Percentiles rank a stretch among this genome's conserved stretches.
Conservation (phyloP, 2,113 vertebrate genomes). For the Cepphus grylle region DNA sequence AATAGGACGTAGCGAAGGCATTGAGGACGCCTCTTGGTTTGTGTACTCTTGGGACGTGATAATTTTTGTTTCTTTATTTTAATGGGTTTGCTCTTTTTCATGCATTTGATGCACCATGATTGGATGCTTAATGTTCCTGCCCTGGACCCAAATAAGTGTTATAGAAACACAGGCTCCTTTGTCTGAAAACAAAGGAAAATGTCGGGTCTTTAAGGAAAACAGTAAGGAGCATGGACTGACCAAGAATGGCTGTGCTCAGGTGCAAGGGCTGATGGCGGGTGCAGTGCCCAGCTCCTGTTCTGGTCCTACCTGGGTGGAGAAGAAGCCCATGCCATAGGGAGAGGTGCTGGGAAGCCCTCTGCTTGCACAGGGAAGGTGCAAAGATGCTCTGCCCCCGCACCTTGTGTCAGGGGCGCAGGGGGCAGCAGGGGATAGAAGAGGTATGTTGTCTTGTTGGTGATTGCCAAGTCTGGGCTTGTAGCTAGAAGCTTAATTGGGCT, state of each 20-base stretch:
- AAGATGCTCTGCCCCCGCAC: background rate
- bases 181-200: background rate
- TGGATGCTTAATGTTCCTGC: background rate
- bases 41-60: background rate
- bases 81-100: background rate
- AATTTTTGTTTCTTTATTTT: background rate
- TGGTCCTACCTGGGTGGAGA: background rate
- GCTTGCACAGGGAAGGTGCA: background rate
- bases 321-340: background rate
- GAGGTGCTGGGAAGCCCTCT: background rate
- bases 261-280: rapidly evolving
- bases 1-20: background rate
- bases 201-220: background rate
- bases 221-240: background rate
- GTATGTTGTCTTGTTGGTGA: too few relatives aligned
- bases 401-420: background rate
- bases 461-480: background rate
- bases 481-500: background rate
- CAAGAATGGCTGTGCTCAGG: background rate
- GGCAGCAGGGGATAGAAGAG: background rate
- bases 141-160: background rate
- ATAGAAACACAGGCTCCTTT: background rate
- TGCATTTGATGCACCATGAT: background rate
- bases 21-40: background rate
- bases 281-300: rapidly evolving